Evolutionary conservation across 2,888 invertebrate genomes (phyloP).

Genomic region (Eristalinus sepulchralis): DNA sequence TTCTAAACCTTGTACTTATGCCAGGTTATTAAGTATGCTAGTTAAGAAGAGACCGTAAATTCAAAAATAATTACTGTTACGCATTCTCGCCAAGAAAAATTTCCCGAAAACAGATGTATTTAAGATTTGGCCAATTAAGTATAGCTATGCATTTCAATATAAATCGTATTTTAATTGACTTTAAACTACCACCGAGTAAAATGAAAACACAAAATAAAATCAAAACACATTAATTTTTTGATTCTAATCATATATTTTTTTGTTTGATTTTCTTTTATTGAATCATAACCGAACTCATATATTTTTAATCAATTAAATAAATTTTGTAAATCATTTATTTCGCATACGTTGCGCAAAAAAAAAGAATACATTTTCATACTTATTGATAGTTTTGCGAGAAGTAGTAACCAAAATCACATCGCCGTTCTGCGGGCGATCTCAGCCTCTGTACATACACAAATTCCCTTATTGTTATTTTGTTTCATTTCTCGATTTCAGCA

Average conservation of each 20-base stretch:
- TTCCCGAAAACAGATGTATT: no score
- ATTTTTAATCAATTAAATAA: conserved; percentile 35
- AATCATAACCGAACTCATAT: conserved; percentile 55
- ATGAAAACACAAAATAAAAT: background rate
- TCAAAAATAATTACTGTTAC: no score
- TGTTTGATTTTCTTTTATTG: conserved; percentile 30
- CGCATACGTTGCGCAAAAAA: background rate
- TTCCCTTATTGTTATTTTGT: background rate
- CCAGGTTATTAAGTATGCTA: no score
- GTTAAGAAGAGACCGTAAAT: no score
- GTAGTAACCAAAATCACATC: conserved; percentile 17
- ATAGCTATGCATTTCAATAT: no score
- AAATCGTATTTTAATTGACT: no score
- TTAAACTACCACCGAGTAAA: no score
- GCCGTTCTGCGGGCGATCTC: conserved; percentile 16
- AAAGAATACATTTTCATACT: conserved; percentile 23
- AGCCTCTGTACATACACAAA: background rate
- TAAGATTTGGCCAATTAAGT: no score
- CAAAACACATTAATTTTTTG: background rate
- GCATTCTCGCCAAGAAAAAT: no score
- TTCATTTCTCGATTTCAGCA: conserved; percentile 24
- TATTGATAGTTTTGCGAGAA: conserved; percentile 41
- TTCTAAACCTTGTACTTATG: no score
- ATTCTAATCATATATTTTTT: conserved; percentile 32
- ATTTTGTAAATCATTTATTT: conserved; percentile 21